Base-by-base conservation (phyloP, 2,888 invertebrate genomes). In the Arrhopalites spinosus region DNA sequence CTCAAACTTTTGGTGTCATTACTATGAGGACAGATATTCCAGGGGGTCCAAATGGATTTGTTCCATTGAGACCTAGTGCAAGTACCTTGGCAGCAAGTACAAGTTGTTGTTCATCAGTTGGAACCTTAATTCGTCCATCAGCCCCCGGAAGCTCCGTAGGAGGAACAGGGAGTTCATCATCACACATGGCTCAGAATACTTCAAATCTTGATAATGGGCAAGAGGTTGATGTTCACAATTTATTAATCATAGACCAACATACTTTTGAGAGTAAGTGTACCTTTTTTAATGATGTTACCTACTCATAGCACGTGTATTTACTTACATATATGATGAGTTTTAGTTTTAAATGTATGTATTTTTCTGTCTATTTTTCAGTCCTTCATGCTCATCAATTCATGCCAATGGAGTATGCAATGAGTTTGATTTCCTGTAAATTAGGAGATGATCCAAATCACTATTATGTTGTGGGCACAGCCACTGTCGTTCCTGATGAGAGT, bases 401-500 rank as follows among this genome's bases (percentile, higher is more conserved):
- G 89, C 90, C 92, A 13, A 92, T 91, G 80, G 99, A 99, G 86
- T 95, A 93, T 85, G 95, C 94, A 15, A 89, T 96, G 86, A 94
- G 96, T 36, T 87, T 98, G 74, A 92, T 95, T 83, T 96, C 96
- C 1, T 93, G 95, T 76, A 91, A 91, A 85, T 88, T 98, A 68
- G 96, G 96, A 1, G 95, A 96, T 83, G 98, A 98, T 87, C 90
- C 92, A 0, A 92, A 91, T 83, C 90, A 92, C 2, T 99, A 98
- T 87, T 99, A 93, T 86, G 91, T 98, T 20, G 93, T 97, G 27
- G 98, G 98, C 75, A 98, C 98, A 0, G 96, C 96, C 1, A 87
- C 95, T 71, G 91, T 98, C 3, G 93, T 95, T 86, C 94, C 96
- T 0, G 98, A 99, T 84, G 99, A 99, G 84, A 91, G 95, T 0